Conservation (phyloP, 2,797 vertebrate genomes). For the Bradypodion ventrale region DNA sequence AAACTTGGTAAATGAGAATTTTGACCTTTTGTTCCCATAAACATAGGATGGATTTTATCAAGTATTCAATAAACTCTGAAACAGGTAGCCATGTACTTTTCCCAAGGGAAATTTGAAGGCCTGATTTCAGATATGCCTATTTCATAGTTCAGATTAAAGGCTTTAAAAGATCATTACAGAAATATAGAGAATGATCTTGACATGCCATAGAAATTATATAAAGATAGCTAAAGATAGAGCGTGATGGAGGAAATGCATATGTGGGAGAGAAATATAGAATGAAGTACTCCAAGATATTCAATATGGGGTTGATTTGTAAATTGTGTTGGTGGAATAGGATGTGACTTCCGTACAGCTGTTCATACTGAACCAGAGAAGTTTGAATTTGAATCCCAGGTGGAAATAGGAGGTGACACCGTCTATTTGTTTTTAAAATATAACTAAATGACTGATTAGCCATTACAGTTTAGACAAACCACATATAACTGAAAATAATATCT, state of each 20-base stretch:
- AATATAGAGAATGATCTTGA: slow-evolving; percentile 57
- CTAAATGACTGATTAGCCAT: too few relatives aligned
- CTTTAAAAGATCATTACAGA: slow-evolving; percentile 52
- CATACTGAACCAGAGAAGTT: background rate
- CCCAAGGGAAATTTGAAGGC: slow-evolving; percentile 58
- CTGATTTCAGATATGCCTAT: slow-evolving; percentile 35
- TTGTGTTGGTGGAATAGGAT: background rate
- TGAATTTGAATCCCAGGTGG: background rate
- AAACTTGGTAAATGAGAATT: slow-evolving; percentile 59
- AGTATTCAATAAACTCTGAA: slow-evolving; percentile 64
- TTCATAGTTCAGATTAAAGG: slow-evolving; percentile 61
- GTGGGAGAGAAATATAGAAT: slow-evolving; percentile 37
- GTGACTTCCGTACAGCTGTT: background rate
- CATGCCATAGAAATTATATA: slow-evolving; percentile 39
- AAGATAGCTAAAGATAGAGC: slow-evolving; percentile 39
- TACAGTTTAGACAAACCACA: too few relatives aligned
- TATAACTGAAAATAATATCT: too few relatives aligned
- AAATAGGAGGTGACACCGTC: background rate
- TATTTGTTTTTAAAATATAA: background rate
- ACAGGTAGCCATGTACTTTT: slow-evolving; percentile 54
- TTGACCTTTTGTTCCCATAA: slow-evolving; percentile 65
- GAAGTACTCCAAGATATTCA: slow-evolving; percentile 26
- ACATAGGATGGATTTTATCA: slow-evolving; percentile 61
- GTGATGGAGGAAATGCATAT: slow-evolving; percentile 39
- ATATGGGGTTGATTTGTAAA: background rate